Base-by-base conservation (phyloP, 1,140 invertebrate species). In the Drosophila guanche region DNA sequence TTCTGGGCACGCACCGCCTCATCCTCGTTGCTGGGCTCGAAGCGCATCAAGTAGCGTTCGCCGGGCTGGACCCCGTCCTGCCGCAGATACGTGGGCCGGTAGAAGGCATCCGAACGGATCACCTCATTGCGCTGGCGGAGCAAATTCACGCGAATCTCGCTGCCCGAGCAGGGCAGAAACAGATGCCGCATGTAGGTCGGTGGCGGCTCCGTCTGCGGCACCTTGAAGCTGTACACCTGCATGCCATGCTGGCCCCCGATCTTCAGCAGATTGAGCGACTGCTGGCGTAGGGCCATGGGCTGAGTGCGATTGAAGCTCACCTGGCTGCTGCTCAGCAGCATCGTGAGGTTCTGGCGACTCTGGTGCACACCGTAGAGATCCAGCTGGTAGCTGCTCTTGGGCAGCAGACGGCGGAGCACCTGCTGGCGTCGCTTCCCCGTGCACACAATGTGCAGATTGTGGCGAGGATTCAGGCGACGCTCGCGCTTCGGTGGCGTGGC, bases 181-280 rank as follows among this genome's bases (percentile, higher is more conserved):
- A 91, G 56, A n/a, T 85, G 90, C 0, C 86, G 60, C 60, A 91
- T 68, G 8, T 76, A 76, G 0, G 42, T 42, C 0, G 48, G 66
- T 1, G 62, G 52, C 0, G 71, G 72, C 16, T 46, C 58, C 6
- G 66, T 61, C 10, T 63, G 47, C 2, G 83, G 83, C 43, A 91
- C 90, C 76, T 91, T 91, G 61, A 76, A 91, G 68, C 89, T 91
- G 52, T 90, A 91, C 12, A 90, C 84, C 55, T 86, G 80, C 2
- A 77, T 81, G 1, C 84, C 88, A 37, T 89, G 80, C 54, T 89
- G 52, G 1, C 86, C 90, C 0, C 84, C 75, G 22, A 91, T 90
- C 69, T 89, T 89, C 2, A 79, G 78, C 43, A 84, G 66, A 10
- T 69, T 58, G 4, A 91, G 54, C 1, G 63, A 53, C 66, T 91